A percentile compares a stretch with the other conserved stretches of the same genome.
Evolutionary conservation across 2,113 vertebrate species (phyloP).

Genomic region (Vulpes lagopus): DNA sequence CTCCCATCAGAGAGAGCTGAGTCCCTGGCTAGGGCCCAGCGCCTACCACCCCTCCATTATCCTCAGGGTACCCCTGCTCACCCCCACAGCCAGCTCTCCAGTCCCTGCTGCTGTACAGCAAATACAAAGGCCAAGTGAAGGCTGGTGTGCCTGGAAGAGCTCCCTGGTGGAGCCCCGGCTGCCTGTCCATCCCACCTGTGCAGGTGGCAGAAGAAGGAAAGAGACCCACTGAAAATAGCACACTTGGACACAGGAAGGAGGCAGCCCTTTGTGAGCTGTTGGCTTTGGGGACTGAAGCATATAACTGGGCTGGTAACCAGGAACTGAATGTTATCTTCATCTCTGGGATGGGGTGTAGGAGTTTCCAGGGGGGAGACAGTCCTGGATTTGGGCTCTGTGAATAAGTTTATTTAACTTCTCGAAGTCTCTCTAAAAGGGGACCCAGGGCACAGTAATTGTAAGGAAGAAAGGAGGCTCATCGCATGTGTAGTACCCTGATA

Average conservation of each 20-base stretch:
- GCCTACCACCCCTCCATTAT: neutral
- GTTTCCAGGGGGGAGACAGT: neutral
- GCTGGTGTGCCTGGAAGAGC: neutral
- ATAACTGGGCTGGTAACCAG: neutral
- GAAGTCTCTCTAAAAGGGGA: constrained; percentile 14
- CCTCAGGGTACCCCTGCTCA: neutral
- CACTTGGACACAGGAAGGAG: neutral
- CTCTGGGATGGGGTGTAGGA: neutral
- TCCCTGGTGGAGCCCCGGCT: neutral
- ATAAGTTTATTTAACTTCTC: neutral
- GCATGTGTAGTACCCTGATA: fast-evolving
- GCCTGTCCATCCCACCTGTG: neutral
- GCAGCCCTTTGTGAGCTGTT: neutral
- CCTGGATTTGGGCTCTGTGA: neutral
- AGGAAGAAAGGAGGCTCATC: neutral
- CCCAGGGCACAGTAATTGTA: neutral
- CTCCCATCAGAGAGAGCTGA: neutral
- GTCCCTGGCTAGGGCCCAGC: neutral
- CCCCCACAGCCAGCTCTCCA: neutral
- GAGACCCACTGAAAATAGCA: fast-evolving
- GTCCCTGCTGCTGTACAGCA: neutral
- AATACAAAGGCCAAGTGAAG: neutral
- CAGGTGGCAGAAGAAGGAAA: no score
- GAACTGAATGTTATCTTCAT: neutral
- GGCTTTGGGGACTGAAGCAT: neutral